These are phyloP conservation scores for Ennomos fuscantarius DNA, from an alignment of 2,888 invertebrate species.

Conservation along the genomic window DNA sequence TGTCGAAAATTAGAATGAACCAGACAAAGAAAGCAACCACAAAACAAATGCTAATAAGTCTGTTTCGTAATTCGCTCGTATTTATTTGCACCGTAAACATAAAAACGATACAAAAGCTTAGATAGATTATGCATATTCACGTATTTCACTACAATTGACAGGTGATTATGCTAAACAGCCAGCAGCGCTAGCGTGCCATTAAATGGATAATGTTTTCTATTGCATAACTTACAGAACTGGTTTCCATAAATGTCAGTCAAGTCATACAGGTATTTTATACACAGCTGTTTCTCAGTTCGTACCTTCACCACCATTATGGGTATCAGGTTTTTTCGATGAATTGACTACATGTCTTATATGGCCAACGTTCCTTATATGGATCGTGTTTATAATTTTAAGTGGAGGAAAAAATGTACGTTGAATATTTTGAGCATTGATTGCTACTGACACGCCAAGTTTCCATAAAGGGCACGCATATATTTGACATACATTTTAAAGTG, in stretches of 20 bases:
- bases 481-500: constrained; percentile 42
- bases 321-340: constrained; percentile 57
- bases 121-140: constrained; percentile 33
- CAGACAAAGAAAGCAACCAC: not conserved
- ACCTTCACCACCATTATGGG: constrained; percentile 62
- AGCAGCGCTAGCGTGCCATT: constrained; percentile 58
- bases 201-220: constrained; percentile 69
- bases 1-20: not conserved
- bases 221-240: constrained; percentile 77
- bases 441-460: constrained; percentile 41
- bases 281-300: constrained; percentile 65
- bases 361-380: constrained; percentile 56
- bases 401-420: constrained; percentile 53
- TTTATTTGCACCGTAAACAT: constrained; percentile 9
- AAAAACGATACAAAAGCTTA: constrained; percentile 19
- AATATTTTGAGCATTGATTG: constrained; percentile 46
- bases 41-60: not conserved
- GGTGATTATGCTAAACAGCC: constrained; percentile 70
- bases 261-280: constrained; percentile 61
- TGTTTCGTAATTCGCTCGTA: constrained; percentile 2
- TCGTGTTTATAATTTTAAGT: constrained; percentile 48
- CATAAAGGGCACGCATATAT: constrained; percentile 38
- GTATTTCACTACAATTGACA: constrained; percentile 60
- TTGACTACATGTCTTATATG: constrained; percentile 57
- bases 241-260: constrained; percentile 71